Percentiles rank a stretch among this genome's conserved stretches.
These are phyloP conservation scores for Margarornis squamiger DNA, from an alignment of 2,797 vertebrate genomes.

Conservation along the genomic window DNA sequence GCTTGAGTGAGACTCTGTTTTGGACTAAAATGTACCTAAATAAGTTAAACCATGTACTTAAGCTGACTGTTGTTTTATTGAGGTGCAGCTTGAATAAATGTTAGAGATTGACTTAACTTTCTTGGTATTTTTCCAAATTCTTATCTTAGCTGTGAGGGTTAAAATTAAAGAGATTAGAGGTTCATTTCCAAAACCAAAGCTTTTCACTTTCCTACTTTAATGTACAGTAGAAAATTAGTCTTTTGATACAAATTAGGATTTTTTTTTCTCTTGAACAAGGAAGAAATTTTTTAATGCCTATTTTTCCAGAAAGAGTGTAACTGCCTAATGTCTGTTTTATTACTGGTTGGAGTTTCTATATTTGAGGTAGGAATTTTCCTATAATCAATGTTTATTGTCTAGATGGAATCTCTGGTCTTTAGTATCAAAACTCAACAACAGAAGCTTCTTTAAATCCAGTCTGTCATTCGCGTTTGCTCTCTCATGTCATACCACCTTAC, in stretches of 20 bases:
- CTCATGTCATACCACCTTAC: background rate
- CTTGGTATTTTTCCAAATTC: background rate
- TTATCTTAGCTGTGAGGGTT: background rate
- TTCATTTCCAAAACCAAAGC: background rate
- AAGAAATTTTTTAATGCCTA: background rate
- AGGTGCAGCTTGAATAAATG: background rate
- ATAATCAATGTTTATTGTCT: background rate
- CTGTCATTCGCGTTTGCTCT: rapidly evolving
- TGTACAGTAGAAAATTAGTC: background rate
- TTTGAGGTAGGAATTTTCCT: background rate
- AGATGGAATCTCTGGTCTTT: background rate
- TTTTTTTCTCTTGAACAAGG: background rate
- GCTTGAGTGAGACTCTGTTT: background rate
- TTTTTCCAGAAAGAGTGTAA: background rate
- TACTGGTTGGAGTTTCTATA: background rate
- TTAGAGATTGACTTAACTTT: background rate
- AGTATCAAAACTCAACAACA: background rate
- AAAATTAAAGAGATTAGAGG: background rate
- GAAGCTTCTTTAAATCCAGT: background rate
- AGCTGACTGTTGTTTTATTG: background rate
- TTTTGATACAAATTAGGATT: background rate
- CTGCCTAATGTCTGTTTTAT: background rate
- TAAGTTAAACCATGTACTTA: background rate
- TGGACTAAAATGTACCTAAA: background rate
- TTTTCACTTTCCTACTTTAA: background rate